A percentile compares a stretch with the other conserved stretches of the same genome.
These are phyloP conservation scores for Plotosus lineatus DNA, from an alignment of 2,113 vertebrate species.

Conservation along the genomic window DNA sequence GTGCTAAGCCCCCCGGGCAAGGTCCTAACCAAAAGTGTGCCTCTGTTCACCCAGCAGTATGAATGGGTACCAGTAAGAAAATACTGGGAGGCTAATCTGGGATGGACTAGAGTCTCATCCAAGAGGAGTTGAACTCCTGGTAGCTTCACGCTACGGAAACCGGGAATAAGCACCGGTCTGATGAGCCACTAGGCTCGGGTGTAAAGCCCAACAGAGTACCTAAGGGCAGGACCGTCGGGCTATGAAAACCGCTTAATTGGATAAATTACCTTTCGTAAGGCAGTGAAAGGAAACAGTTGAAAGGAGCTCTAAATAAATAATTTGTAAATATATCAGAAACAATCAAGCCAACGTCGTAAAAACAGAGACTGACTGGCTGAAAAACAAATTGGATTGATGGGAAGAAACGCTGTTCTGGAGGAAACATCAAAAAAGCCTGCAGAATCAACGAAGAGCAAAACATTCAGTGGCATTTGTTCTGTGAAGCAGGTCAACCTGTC, in stretches of 20 bases:
- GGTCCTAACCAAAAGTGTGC: too few species aligned
- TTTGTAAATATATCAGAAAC: not conserved
- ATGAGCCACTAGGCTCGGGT: too few species aligned
- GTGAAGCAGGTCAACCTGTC: not conserved
- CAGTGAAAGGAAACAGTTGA: not conserved
- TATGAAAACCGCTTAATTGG: not conserved
- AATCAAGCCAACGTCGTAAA: not conserved
- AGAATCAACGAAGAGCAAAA: constrained; percentile 7
- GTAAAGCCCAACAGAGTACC: too few species aligned
- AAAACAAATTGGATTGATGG: not conserved
- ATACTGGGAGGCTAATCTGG: too few species aligned
- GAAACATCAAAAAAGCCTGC: constrained; percentile 5
- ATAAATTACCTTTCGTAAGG: not conserved
- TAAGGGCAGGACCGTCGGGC: too few species aligned
- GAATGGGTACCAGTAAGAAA: too few species aligned
- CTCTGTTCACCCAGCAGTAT: too few species aligned
- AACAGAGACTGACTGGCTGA: not conserved
- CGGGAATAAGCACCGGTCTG: too few species aligned
- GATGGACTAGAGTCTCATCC: too few species aligned
- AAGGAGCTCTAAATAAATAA: not conserved
- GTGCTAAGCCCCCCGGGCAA: too few species aligned
- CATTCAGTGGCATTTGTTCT: not conserved
- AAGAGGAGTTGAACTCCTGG: too few species aligned
- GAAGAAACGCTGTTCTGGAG: not conserved
- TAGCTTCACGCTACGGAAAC: too few species aligned